Evolutionary conservation across 2,888 invertebrate species (phyloP).

Genomic region (Stenurella melanura): DNA sequence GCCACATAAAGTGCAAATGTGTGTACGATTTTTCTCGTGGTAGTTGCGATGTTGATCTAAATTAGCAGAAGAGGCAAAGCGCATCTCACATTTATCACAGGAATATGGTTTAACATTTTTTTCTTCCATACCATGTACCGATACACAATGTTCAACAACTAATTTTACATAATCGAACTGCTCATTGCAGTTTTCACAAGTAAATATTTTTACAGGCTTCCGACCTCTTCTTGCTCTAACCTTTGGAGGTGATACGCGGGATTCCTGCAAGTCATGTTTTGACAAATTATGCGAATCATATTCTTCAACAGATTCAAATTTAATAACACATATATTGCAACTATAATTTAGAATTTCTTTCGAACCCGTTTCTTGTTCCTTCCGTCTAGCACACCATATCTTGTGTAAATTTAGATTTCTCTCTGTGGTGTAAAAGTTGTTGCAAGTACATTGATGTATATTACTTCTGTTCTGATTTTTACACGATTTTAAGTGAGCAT

Average conservation of each 20-base stretch:
- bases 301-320: slow-evolving; percentile 42
- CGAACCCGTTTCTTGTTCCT: neutral
- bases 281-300: slow-evolving; percentile 42
- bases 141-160: slow-evolving; percentile 60
- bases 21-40: slow-evolving; percentile 61
- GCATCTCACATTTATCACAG: slow-evolving; percentile 62
- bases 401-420: slow-evolving; percentile 55
- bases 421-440: slow-evolving; percentile 54
- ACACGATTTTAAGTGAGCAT: slow-evolving; percentile 45
- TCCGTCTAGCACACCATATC: slow-evolving; percentile 47
- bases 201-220: slow-evolving; percentile 27
- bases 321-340: slow-evolving; percentile 45
- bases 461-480: slow-evolving; percentile 39
- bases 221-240: slow-evolving; percentile 22
- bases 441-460: slow-evolving; percentile 52
- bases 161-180: slow-evolving; percentile 59
- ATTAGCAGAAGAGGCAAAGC: slow-evolving; percentile 62
- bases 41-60: slow-evolving; percentile 64
- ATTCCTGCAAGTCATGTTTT: slow-evolving; percentile 39
- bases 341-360: slow-evolving; percentile 15
- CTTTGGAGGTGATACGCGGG: neutral
- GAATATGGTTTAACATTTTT: slow-evolving; percentile 63
- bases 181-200: slow-evolving; percentile 62
- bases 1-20: slow-evolving; percentile 65
- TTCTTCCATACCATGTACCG: slow-evolving; percentile 58